phyloP scores from a whole-genome alignment of 2,888 invertebrate species.

The Sarcophaga carnaria region DNA sequence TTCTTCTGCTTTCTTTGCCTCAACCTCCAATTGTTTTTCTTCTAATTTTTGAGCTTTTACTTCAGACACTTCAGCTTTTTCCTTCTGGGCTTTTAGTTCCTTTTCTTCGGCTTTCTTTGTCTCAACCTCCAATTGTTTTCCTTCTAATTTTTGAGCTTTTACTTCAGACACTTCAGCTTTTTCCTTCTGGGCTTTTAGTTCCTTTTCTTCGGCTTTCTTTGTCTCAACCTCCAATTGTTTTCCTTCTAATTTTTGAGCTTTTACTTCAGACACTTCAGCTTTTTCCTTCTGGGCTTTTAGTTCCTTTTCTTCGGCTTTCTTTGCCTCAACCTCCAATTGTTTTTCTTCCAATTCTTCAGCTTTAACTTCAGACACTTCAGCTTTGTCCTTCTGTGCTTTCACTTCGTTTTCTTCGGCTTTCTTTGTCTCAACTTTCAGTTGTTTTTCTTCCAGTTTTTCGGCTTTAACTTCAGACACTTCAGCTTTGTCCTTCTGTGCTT shows the following conservation, averaged over 20 bases:
- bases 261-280: constrained; percentile 21
- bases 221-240: constrained; percentile 25
- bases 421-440: neutral
- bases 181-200: neutral
- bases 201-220: constrained; percentile 1
- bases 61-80: neutral
- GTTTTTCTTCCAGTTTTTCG: neutral
- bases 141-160: neutral
- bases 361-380: neutral
- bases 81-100: neutral
- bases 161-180: neutral
- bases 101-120: neutral
- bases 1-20: neutral
- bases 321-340: neutral
- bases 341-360: constrained; percentile 23
- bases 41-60: neutral
- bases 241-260: neutral
- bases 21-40: neutral
- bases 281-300: neutral
- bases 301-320: neutral
- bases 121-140: neutral
- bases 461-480: neutral
- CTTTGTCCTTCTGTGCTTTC: neutral
- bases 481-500: neutral
- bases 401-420: constrained; percentile 8